phyloP scores from a whole-genome alignment of 2,888 invertebrate species.

The Pammene aurita region DNA sequence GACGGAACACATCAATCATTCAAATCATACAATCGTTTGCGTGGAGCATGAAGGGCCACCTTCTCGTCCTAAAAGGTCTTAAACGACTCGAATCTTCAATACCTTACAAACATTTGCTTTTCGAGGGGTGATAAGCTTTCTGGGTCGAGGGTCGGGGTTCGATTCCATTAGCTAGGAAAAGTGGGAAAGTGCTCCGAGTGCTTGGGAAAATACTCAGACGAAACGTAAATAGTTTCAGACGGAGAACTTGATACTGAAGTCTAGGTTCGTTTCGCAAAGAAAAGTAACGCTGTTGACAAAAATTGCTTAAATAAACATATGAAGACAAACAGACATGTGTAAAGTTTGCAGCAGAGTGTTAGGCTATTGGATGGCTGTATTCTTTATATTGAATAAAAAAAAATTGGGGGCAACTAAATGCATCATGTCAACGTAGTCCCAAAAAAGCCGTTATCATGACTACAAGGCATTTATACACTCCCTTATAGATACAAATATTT shows the following conservation, averaged over 20 bases:
- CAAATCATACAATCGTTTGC: conserved; percentile 15
- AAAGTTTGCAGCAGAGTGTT: too few species aligned
- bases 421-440: too few species aligned
- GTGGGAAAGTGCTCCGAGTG: conserved; percentile 1
- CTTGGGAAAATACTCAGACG: conserved; percentile 7
- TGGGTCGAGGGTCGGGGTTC: conserved; percentile 20
- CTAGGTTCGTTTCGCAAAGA: background rate
- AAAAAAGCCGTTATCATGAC: too few species aligned
- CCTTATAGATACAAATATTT: too few species aligned
- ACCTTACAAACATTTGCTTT: background rate
- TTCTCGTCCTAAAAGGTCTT: background rate
- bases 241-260: conserved; percentile 6
- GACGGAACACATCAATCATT: conserved; percentile 19
- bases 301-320: too few species aligned
- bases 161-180: conserved; percentile 18
- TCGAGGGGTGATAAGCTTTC: conserved; percentile 10
- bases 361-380: too few species aligned
- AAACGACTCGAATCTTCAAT: background rate
- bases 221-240: conserved; percentile 5
- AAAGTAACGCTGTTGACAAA: background rate
- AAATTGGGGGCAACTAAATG: too few species aligned
- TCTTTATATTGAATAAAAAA: too few species aligned
- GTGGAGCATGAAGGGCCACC: conserved; percentile 9
- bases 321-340: too few species aligned
- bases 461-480: too few species aligned